Base-by-base conservation (phyloP, 2,113 vertebrate genomes). In the Anolis sagrei region DNA sequence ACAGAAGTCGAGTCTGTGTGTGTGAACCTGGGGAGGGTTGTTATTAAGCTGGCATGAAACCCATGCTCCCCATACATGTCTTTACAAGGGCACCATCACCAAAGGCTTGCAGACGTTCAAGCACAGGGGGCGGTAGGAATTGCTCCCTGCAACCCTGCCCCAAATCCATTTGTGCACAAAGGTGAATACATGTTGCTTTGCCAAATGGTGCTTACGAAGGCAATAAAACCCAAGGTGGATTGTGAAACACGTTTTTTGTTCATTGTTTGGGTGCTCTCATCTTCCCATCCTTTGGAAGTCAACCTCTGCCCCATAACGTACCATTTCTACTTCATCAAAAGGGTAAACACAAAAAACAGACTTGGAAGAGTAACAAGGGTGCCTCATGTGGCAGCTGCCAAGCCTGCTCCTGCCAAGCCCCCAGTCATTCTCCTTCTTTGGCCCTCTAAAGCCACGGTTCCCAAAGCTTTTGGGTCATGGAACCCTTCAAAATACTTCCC, bases 1-100 rank as follows among this genome's bases (percentile, higher is more conserved):
- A 93, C 92, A 93, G 94, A 91, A 88, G 88, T 62, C 79, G 86
- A 91, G 85, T 34, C 23, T 82, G 91, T 89, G 86, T 91, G 90
- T 87, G 1, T 68, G 89, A 92, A 87, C 90, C 64, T 79, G 91
- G 92, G 84, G 91, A 94, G 85, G 89, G 79, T 74, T 93, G 76
- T 74, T 93, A 89, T 83, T 75, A 83, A 82, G 80, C 90, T 93
- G 91, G 92, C 92, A 91, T 39, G 74, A 74, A 92, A 86, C 84
- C 87, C 86, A 88, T 16, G 23, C 85, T 89, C 21, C 76, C 84
- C 62, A 83, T 90, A 78, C 92, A 90, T 90, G 88, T 93, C 86
- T 92, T 92, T 90, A 93, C 93, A 93, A 89, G 86, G 92, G 82
- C 70, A 84, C 0, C 21, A 49, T 62, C 87, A 83, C 84, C 85